Evolutionary conservation across 2,888 invertebrate species (phyloP), one percentile per base, ranked within the genome.

Genomic region (Teinopalpus imperialis): DNA sequence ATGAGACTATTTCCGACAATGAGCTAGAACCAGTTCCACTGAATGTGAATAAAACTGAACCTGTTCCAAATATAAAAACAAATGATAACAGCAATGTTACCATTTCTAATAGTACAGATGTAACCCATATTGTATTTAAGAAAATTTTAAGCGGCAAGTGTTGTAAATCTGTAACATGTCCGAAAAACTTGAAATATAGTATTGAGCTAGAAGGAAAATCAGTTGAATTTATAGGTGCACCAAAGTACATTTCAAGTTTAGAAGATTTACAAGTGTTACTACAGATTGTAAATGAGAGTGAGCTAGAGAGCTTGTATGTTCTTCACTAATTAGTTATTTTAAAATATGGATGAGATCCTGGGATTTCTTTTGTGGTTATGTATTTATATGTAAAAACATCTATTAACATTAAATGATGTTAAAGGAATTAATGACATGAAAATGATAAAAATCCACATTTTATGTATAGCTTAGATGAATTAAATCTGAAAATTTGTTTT

Each of bases 241-340:
- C 89, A n/a, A 81, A 81, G 59, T 73, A 67, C 59, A 80, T 89
- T 53, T 73, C 79, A 49, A 82, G 73, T 62, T 63, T 82, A 65
- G 87, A 83, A 56, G 89, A 90, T 58, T 69, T 89, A 54, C 63
- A 81, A 71, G 85, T 90, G 52, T 66, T 90, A 50, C 70, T 90
- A 57, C 83, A 89, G 67, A 90, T 90, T 61, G 88, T 89, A 42
- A 77, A 89, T 62, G 88, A 89, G 55, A 82, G 76, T 63, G 74
- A 80, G 59, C 62, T 85, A 47, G 68, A 71, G 50, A 83, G 78
- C 69, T 69, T 81, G 48, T 80, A 88, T 80, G 78, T 89, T 42
- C 66, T 76, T 53, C 74, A 81, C 59, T 80, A 68, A 66, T 55
- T 49, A 56, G 51, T 59, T 58, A 42, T 48, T 57, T 51, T 52